phyloP scores from a whole-genome alignment of 2,888 invertebrate genomes.

The Alloplasta piceator region DNA sequence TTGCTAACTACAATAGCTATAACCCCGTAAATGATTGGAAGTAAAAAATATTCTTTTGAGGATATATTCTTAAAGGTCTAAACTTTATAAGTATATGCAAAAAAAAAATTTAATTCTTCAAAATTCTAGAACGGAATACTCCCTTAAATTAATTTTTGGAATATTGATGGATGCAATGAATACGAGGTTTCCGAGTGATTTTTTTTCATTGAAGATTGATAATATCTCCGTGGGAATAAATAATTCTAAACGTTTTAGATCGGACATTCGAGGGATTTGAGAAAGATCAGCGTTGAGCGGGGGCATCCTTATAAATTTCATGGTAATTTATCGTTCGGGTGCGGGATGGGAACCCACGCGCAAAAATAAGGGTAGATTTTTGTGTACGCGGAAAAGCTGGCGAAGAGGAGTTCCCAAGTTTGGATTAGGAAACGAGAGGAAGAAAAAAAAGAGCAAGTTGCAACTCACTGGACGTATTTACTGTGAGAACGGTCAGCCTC shows the following conservation, averaged over 20 bases:
- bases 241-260: conserved; percentile 50
- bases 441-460: conserved; percentile 80
- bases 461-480: conserved; percentile 83
- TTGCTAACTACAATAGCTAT: too few species aligned
- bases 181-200: too few species aligned
- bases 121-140: too few species aligned
- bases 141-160: too few species aligned
- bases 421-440: conserved; percentile 63
- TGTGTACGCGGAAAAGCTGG: conserved; percentile 29
- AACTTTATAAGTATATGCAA: too few species aligned
- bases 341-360: conserved; percentile 73
- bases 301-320: conserved; percentile 72
- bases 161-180: too few species aligned
- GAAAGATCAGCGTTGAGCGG: conserved; percentile 11
- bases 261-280: conserved; percentile 28
- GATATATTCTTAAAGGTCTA: too few species aligned
- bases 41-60: too few species aligned
- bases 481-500: conserved; percentile 82
- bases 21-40: too few species aligned
- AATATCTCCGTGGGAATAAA: conserved; percentile 56
- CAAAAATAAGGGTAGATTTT: conserved; percentile 54
- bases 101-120: too few species aligned
- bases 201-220: conserved; percentile 52
- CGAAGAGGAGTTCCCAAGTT: conserved; percentile 34
- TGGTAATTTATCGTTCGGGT: conserved; percentile 74